Evolutionary conservation across 2,113 vertebrate genomes (phyloP), one percentile per base, ranked within the genome.

Genomic region (Rhinichthys klamathensis): DNA sequence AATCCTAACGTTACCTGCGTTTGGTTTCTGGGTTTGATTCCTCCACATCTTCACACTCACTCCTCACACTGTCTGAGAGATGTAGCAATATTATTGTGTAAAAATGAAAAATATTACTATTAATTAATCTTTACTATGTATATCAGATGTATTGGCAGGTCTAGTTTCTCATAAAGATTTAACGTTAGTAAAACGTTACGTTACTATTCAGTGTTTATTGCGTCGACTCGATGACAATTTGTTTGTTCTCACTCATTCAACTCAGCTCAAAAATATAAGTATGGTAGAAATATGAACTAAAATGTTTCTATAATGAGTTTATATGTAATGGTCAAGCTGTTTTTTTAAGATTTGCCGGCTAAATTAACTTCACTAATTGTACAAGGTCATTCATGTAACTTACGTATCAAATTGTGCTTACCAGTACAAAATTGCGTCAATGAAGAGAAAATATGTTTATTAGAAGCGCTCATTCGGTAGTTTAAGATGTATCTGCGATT

Each of bases 1-100:
- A 81, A 23, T 18, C 88, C 12, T 80, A 41, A 6, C 35, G 32
- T 38, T 41, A 93, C 93, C 94, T 92, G 92, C 80, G 30, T 89
- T 81, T 35, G 91, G 85, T 69, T 86, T 89, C 15, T 87, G 89
- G 79, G 88, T 90, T 77, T 93, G 91, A 27, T 90, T 91, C 86
- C 89, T 92, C 84, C 88, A 90, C 92, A 94, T 94, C 35, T 15
- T 41, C 11, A n/a, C 32, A 25, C 7, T 41, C 32, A 25, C 76
- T 44, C 38, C 35, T 44, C 32, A 72, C 70, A 16, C 70, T 27
- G 41, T 13, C 41, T n/a, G 10, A 44, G 12, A 73, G 21, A 23
- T 72, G 18, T 18, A 30, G 27, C 16, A 69, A 38, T 38, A 56
- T 21, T 27, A 49, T 18, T 51, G 30, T n/a, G 75, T 32, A 21